phyloP scores from a whole-genome alignment of 2,888 invertebrate species.

The Chesias legatella region DNA sequence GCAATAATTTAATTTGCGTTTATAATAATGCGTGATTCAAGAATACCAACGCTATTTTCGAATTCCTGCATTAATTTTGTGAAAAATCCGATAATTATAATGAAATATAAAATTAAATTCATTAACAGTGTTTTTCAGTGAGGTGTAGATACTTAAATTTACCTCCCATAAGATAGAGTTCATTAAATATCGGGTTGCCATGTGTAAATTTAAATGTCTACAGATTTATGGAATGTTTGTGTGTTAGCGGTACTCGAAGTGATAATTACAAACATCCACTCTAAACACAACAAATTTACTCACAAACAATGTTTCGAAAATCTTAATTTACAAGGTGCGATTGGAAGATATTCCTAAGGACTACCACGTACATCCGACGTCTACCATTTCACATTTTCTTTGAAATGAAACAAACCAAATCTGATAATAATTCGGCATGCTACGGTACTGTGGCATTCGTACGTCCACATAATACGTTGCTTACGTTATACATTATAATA shows the following conservation, averaged over 20 bases:
- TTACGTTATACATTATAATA: slow-evolving; percentile 26
- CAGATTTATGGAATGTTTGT: slow-evolving; percentile 51
- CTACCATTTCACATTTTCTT: slow-evolving; percentile 47
- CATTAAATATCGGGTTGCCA: slow-evolving; percentile 2
- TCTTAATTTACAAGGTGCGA: slow-evolving; percentile 54
- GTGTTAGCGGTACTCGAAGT: slow-evolving; percentile 30
- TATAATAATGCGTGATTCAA: slow-evolving; percentile 37
- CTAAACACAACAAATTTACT: slow-evolving; percentile 24
- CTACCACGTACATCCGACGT: slow-evolving; percentile 55
- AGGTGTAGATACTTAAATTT: slow-evolving; percentile 41
- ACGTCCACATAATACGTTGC: slow-evolving; percentile 17
- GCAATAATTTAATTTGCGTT: slow-evolving; percentile 47
- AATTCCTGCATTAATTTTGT: slow-evolving; percentile 42
- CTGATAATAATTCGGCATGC: slow-evolving; percentile 42
- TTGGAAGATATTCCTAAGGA: slow-evolving; percentile 62
- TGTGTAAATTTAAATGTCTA: slow-evolving; percentile 48
- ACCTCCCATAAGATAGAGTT: slow-evolving; percentile 20
- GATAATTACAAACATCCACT: slow-evolving; percentile 41
- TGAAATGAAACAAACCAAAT: slow-evolving; percentile 41
- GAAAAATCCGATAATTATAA: slow-evolving; percentile 52
- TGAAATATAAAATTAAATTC: slow-evolving; percentile 42
- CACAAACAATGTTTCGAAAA: slow-evolving; percentile 45
- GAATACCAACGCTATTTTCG: slow-evolving; percentile 45
- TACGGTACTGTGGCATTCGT: slow-evolving; percentile 54
- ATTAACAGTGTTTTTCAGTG: slow-evolving; percentile 34